Conservation (phyloP, 2,888 invertebrate genomes). For the Agriopis aurantiaria region DNA sequence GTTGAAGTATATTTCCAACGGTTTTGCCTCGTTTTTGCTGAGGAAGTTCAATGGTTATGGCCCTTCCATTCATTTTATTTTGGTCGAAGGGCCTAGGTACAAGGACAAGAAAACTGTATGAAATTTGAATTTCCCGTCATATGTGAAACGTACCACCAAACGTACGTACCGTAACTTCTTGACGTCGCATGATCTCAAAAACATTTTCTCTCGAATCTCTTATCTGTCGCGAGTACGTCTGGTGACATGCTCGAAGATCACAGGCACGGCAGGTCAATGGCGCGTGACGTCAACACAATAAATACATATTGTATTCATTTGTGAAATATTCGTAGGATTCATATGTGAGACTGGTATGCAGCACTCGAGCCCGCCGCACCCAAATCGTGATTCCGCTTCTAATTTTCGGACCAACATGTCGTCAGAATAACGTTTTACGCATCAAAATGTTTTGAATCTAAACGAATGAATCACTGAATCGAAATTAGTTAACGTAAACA, state of each 20-base stretch:
- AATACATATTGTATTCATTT: slow-evolving; percentile 59
- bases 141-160: too few relatives aligned
- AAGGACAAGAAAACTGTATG: too few relatives aligned
- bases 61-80: too few relatives aligned
- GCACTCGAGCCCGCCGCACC: slow-evolving; percentile 57
- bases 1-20: too few relatives aligned
- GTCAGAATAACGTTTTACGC: slow-evolving; percentile 38
- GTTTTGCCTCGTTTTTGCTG: too few relatives aligned
- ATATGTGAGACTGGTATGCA: slow-evolving; percentile 56
- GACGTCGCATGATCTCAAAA: too few relatives aligned
- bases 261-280: slow-evolving; percentile 73
- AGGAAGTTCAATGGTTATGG: too few relatives aligned
- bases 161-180: too few relatives aligned
- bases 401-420: slow-evolving; percentile 41
- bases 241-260: slow-evolving; percentile 26
- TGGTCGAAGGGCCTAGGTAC: too few relatives aligned
- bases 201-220: not conserved
- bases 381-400: slow-evolving; percentile 52
- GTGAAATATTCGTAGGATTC: slow-evolving; percentile 46
- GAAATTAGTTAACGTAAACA: slow-evolving; percentile 41
- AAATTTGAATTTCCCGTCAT: too few relatives aligned
- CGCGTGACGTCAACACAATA: slow-evolving; percentile 75
- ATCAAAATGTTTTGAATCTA: slow-evolving; percentile 39
- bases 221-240: slow-evolving; percentile 8
- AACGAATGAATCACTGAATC: slow-evolving; percentile 41